Evolutionary conservation across 2,797 vertebrate genomes (phyloP).

Genomic region (Clamator glandarius): DNA sequence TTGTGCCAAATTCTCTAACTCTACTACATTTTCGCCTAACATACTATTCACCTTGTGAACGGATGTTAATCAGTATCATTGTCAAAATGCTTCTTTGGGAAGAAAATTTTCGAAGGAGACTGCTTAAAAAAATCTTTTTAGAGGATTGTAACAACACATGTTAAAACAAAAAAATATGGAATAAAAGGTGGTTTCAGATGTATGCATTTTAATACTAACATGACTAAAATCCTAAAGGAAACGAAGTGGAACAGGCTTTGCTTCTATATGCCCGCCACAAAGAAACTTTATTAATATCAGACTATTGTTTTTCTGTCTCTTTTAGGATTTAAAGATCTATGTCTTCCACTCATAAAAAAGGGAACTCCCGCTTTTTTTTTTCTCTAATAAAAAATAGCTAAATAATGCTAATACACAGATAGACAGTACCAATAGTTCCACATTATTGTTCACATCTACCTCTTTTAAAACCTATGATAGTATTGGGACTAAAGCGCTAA

Average conservation of each 20-base stretch:
- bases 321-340: not conserved
- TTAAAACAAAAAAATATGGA: not conserved
- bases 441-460: not conserved
- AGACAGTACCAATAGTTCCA: not conserved
- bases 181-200: not conserved
- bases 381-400: not conserved
- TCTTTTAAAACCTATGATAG: not conserved
- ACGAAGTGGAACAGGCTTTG: not conserved
- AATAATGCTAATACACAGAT: not conserved
- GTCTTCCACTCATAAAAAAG: not conserved
- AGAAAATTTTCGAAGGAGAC: not conserved
- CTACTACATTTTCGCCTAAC: slow-evolving; percentile 50
- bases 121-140: not conserved
- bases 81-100: slow-evolving; percentile 50
- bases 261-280: not conserved
- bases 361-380: not conserved
- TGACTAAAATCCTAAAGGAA: not conserved
- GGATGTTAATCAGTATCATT: slow-evolving; percentile 49
- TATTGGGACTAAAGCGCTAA: accelerated
- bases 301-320: not conserved
- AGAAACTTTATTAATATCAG: not conserved
- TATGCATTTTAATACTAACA: not conserved
- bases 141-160: not conserved
- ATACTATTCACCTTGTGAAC: slow-evolving; percentile 68
- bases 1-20: slow-evolving; percentile 70